phyloP scores from a whole-genome alignment of 2,888 invertebrate genomes.

The Melinopterus prodromus region DNA sequence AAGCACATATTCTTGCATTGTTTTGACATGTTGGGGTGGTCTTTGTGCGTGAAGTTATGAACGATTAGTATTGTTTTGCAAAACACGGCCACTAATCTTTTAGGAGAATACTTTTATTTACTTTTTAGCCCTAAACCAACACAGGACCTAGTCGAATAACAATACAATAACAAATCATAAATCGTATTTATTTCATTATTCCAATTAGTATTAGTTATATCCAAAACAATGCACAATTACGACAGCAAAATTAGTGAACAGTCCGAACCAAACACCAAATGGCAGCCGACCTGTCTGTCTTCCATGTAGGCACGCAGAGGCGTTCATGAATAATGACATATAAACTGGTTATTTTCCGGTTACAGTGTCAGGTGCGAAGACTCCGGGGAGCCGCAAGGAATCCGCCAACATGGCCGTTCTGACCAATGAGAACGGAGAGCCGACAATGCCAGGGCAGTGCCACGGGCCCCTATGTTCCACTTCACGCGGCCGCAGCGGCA shows the following conservation, averaged over 20 bases:
- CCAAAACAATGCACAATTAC: neutral
- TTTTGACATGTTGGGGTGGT: too few species aligned
- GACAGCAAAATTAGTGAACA: neutral
- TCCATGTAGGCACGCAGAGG: neutral
- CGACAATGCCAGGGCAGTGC: slow-evolving; percentile 46
- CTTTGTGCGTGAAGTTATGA: too few species aligned
- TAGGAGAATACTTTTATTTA: too few species aligned
- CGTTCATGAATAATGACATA: neutral
- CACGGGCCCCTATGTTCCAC: slow-evolving; percentile 53
- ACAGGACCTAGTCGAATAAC: too few species aligned
- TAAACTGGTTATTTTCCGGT: neutral
- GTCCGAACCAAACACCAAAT: neutral
- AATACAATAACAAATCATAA: too few species aligned
- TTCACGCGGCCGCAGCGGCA: slow-evolving; percentile 54
- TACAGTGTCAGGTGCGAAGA: slow-evolving; percentile 12
- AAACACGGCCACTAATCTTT: too few species aligned
- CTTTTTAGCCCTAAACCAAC: too few species aligned
- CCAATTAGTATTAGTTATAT: too few species aligned
- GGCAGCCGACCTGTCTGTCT: neutral
- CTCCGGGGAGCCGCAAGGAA: slow-evolving; percentile 31
- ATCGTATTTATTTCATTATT: too few species aligned
- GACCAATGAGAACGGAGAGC: slow-evolving; percentile 53
- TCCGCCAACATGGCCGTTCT: slow-evolving; percentile 53
- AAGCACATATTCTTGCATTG: too few species aligned
- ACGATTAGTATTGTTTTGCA: too few species aligned